These are phyloP conservation scores for Synanthedon formicaeformis DNA, from an alignment of 2,888 invertebrate genomes.

Conservation along the genomic window DNA sequence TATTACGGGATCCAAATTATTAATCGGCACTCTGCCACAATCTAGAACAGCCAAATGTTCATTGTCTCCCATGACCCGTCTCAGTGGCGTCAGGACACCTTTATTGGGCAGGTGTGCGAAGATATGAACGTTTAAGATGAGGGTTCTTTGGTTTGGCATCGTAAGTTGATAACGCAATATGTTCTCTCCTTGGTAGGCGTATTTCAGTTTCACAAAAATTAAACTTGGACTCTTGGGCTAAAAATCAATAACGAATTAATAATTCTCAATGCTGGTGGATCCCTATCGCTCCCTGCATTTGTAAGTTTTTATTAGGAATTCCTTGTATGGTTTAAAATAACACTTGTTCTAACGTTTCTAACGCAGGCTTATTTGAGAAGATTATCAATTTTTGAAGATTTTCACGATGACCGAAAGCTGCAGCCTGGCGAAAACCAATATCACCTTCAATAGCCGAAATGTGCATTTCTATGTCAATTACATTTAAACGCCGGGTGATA, in stretches of 20 bases:
- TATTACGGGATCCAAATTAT: constrained; percentile 60
- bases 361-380: too few relatives aligned
- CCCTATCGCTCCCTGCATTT: too few relatives aligned
- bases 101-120: constrained; percentile 31
- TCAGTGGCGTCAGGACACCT: constrained; percentile 41
- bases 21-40: constrained; percentile 59
- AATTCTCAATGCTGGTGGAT: too few relatives aligned
- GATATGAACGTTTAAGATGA: constrained; percentile 38
- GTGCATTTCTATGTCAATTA: background rate
- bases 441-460: background rate
- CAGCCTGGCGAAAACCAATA: background rate
- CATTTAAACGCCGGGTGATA: too few relatives aligned
- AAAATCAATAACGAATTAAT: constrained; percentile 5
- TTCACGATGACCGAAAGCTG: too few relatives aligned
- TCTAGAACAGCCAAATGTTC: constrained; percentile 44
- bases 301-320: too few relatives aligned
- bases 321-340: too few relatives aligned
- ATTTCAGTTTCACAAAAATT: constrained; percentile 37
- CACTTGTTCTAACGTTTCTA: too few relatives aligned
- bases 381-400: too few relatives aligned
- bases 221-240: constrained; percentile 40
- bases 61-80: constrained; percentile 22
- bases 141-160: constrained; percentile 43
- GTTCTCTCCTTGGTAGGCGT: constrained; percentile 34
- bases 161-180: constrained; percentile 46